Percentiles rank a stretch among this genome's conserved stretches.
Conservation (phyloP, 2,888 invertebrate genomes). For the Drosophila mayaguana region DNA sequence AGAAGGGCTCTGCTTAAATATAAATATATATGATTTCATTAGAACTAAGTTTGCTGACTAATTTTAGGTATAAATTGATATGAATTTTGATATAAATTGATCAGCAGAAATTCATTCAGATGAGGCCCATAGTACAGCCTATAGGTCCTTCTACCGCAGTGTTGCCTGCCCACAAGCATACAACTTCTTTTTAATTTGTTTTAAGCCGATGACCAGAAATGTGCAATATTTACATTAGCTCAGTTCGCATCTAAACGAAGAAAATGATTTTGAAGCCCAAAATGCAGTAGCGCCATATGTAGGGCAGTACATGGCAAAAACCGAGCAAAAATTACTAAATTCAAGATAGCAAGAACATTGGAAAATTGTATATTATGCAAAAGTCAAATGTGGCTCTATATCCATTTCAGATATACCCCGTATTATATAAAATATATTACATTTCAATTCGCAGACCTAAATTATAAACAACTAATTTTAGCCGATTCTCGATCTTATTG, state of each 20-base stretch:
- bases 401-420: too few relatives aligned
- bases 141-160: conserved; percentile 25
- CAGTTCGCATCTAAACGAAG: neutral
- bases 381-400: too few relatives aligned
- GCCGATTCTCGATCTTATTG: too few relatives aligned
- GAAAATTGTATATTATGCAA: too few relatives aligned
- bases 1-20: neutral
- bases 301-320: too few relatives aligned
- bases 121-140: neutral
- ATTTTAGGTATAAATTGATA: neutral
- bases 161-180: conserved; percentile 40
- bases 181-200: conserved; percentile 82
- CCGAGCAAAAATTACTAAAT: too few relatives aligned
- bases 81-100: neutral
- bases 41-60: neutral
- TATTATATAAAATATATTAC: too few relatives aligned
- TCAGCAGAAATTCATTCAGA: neutral
- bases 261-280: neutral
- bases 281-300: neutral
- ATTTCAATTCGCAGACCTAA: too few relatives aligned
- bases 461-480: too few relatives aligned
- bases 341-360: too few relatives aligned
- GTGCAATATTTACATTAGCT: conserved; percentile 41
- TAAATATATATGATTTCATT: too few relatives aligned
- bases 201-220: conserved; percentile 68